Percentiles rank a stretch among this genome's conserved stretches.
phyloP scores from a whole-genome alignment of 2,113 vertebrate species.

The Alligator sinensis region DNA sequence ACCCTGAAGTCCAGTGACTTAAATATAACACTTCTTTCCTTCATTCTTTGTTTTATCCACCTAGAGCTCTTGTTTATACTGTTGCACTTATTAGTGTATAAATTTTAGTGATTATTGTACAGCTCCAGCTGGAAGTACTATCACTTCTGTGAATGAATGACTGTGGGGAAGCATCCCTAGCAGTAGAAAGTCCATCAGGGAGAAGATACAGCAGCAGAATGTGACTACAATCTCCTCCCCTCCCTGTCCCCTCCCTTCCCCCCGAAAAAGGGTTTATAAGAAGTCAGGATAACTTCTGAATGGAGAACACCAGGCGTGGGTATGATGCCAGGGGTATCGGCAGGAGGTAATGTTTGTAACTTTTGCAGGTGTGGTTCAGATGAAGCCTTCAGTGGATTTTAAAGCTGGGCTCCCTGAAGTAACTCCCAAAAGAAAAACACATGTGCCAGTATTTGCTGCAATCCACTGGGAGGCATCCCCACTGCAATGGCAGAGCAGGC shows the following conservation, averaged over 20 bases:
- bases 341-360: neutral
- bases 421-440: neutral
- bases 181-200: neutral
- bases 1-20: neutral
- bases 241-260: neutral
- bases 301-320: neutral
- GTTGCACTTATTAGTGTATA: neutral
- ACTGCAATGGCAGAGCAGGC: neutral
- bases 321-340: neutral
- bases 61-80: neutral
- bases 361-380: neutral
- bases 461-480: neutral
- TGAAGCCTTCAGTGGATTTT: neutral
- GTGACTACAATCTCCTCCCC: fast-evolving
- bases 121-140: neutral
- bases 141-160: neutral
- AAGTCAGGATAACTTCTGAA: neutral
- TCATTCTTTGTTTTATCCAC: neutral
- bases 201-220: neutral
- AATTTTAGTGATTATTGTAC: neutral
- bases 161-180: neutral
- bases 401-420: neutral
- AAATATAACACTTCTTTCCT: neutral
- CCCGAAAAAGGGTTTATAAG: neutral
- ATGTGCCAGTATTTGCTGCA: neutral